A percentile compares a stretch with the other conserved stretches of the same genome.
phyloP scores from a whole-genome alignment of 2,888 invertebrate genomes.

The Plagodis dolabraria region DNA sequence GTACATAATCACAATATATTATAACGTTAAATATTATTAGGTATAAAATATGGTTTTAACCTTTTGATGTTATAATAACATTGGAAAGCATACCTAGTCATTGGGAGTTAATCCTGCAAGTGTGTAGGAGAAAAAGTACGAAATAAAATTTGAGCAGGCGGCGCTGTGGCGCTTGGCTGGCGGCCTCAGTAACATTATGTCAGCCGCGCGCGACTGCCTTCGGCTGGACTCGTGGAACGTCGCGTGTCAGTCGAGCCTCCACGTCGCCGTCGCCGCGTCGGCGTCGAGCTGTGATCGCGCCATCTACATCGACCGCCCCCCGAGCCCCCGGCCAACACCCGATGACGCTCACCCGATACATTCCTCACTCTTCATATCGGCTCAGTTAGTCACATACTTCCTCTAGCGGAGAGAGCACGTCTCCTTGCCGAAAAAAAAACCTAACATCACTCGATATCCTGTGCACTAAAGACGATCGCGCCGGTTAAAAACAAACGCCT shows the following conservation, averaged over 20 bases:
- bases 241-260: conserved; percentile 81
- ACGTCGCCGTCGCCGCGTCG: conserved; percentile 82
- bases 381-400: conserved; percentile 54
- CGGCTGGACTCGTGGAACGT: conserved; percentile 67
- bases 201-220: conserved; percentile 43
- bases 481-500: conserved; percentile 36
- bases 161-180: no score
- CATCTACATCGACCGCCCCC: conserved; percentile 55
- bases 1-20: no score
- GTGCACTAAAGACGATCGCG: conserved; percentile 34
- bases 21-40: no score
- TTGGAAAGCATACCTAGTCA: no score
- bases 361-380: conserved; percentile 56
- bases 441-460: conserved; percentile 30
- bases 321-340: conserved; percentile 41
- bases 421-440: conserved; percentile 17
- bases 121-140: no score
- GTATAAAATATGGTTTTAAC: no score
- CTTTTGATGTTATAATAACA: no score
- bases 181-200: background rate
- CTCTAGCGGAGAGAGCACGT: conserved; percentile 49
- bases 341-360: conserved; percentile 49
- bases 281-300: conserved; percentile 50
- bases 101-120: no score
- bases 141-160: no score